Base-by-base conservation (phyloP, 2,888 invertebrate genomes). In the Ellobium chinense region DNA sequence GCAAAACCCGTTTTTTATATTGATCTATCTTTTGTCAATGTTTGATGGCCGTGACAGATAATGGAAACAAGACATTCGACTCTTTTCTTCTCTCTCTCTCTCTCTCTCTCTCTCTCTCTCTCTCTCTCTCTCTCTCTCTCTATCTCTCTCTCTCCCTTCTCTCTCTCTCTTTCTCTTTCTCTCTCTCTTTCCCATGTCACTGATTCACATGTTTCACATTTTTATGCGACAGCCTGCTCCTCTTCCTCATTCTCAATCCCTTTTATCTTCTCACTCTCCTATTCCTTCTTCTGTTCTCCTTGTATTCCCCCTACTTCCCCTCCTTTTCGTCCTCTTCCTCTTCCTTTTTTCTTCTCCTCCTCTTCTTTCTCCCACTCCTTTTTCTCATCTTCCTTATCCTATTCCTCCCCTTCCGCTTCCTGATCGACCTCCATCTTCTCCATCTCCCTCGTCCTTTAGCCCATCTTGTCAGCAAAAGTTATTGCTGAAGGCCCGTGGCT, bases 31-130 rank as follows among this genome's bases (percentile, higher is more conserved):
- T 3, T 72, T n/a, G n/a, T n/a, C n/a, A n/a, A n/a, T n/a, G n/a
- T n/a, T n/a, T n/a, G n/a, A n/a, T n/a, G n/a, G n/a, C n/a, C n/a
- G n/a, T n/a, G n/a, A n/a, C n/a, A n/a, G n/a, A n/a, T n/a, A n/a
- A n/a, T n/a, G n/a, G n/a, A n/a, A n/a, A n/a, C n/a, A n/a, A n/a
- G n/a, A n/a, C n/a, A n/a, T n/a, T n/a, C n/a, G n/a, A n/a, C n/a
- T n/a, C n/a, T 29, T 72, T 14, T 31, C 7, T 21, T n/a, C 27
- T n/a, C 39, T 9, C 29, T 63, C 9, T 74, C 29, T 74, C 14
- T 29, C 36, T 37, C 27, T 31, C 46, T 66, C 54, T 66, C 76
- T 54, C 56, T 66, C 66, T 76, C 54, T 66, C 66, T 75, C 39
- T 63, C 27, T 75, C 37, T 63, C 27, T 29, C n/a, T 37, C 62